A percentile compares a stretch with the other conserved stretches of the same genome.
These are phyloP conservation scores for Trialeurodes vaporariorum DNA, from an alignment of 1,140 invertebrate genomes.

Conservation along the genomic window DNA sequence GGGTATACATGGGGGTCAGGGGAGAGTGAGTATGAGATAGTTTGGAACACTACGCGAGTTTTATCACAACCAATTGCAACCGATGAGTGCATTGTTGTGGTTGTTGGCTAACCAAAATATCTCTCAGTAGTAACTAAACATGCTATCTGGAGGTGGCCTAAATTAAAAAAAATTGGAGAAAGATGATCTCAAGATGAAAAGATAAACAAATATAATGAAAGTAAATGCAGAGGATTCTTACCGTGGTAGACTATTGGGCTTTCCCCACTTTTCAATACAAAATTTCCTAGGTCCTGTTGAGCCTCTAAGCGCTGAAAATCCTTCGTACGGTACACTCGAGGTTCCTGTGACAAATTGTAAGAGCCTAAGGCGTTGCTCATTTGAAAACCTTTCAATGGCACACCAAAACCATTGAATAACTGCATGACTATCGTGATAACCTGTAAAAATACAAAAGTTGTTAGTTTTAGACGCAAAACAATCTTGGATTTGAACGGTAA, in stretches of 20 bases:
- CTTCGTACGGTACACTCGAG: slow-evolving; percentile 93
- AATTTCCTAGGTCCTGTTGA: slow-evolving; percentile 92
- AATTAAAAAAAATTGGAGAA: neutral
- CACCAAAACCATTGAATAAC: slow-evolving; percentile 94
- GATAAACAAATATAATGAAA: too few species aligned
- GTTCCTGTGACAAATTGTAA: slow-evolving; percentile 96
- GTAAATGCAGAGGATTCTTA: slow-evolving; percentile 30
- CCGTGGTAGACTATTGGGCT: slow-evolving; percentile 84
- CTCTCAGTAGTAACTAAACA: neutral
- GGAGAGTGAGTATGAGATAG: too few species aligned
- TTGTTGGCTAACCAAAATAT: neutral
- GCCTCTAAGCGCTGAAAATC: slow-evolving; percentile 85
- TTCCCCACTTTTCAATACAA: slow-evolving; percentile 97
- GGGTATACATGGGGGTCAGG: too few species aligned
- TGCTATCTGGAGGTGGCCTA: neutral
- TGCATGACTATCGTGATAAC: slow-evolving; percentile 91
- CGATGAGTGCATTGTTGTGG: too few species aligned
- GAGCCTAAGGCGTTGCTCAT: slow-evolving; percentile 82
- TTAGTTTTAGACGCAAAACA: too few species aligned
- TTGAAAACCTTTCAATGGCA: slow-evolving; percentile 82
- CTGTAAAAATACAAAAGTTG: slow-evolving; percentile 35
- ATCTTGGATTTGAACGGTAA: too few species aligned
- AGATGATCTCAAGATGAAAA: too few species aligned
- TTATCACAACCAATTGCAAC: neutral
- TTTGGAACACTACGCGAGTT: too few species aligned